Evolutionary conservation across 2,797 vertebrate species (phyloP).

Genomic region (Selene dorsalis): DNA sequence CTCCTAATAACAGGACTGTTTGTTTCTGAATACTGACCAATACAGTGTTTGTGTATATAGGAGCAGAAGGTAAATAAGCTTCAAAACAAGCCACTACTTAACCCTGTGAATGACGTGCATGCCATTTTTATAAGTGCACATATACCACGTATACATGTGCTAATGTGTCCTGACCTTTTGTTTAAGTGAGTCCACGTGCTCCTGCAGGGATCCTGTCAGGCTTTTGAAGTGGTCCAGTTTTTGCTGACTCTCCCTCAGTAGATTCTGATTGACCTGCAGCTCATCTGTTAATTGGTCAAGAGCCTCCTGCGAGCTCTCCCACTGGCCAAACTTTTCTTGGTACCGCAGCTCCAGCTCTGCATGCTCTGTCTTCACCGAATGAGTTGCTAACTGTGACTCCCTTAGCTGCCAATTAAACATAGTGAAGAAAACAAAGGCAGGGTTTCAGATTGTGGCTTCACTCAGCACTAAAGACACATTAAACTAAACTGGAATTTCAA

Average conservation of each 20-base stretch:
- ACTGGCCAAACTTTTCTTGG: slow-evolving; percentile 76
- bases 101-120: no score
- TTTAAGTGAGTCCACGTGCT: slow-evolving; percentile 68
- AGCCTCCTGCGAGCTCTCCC: slow-evolving; percentile 79
- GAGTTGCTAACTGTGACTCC: slow-evolving; percentile 59
- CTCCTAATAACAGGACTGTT: background rate
- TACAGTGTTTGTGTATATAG: no score
- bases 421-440: background rate
- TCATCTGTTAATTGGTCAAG: slow-evolving; percentile 79
- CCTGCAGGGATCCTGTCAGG: slow-evolving; percentile 61
- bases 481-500: background rate
- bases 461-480: background rate
- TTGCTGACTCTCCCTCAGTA: slow-evolving; percentile 69
- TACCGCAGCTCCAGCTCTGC: slow-evolving; percentile 69
- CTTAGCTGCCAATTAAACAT: slow-evolving; percentile 40
- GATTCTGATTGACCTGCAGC: slow-evolving; percentile 71
- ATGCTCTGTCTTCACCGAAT: slow-evolving; percentile 71
- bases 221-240: slow-evolving; percentile 47
- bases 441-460: background rate
- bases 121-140: no score
- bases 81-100: no score
- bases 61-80: no score
- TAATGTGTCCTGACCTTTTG: slow-evolving; percentile 57
- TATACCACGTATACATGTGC: background rate
- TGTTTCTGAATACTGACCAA: background rate